These are phyloP conservation scores for Cercopithecus mona DNA, from an alignment of 2,113 vertebrate species.

Conservation along the genomic window DNA sequence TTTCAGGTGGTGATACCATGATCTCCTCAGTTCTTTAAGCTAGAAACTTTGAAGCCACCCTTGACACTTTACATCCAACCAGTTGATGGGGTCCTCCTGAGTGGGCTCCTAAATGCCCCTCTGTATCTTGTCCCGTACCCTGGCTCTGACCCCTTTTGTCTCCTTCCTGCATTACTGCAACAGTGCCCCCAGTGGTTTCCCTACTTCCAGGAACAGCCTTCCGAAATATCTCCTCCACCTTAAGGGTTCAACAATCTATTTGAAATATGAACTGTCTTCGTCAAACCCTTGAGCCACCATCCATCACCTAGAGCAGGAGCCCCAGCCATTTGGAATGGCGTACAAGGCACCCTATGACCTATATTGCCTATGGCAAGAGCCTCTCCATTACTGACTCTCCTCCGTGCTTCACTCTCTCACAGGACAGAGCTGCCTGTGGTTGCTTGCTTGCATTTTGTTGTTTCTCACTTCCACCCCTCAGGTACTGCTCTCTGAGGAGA, in stretches of 20 bases:
- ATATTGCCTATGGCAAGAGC: fast-evolving
- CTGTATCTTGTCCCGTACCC: neutral
- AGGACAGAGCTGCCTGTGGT: neutral
- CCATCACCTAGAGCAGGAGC: neutral
- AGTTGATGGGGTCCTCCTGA: neutral
- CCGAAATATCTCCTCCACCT: neutral
- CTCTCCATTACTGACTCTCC: neutral
- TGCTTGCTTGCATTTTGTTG: neutral
- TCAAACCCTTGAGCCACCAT: neutral
- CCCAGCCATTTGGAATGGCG: neutral
- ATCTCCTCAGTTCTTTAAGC: neutral
- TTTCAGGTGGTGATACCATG: neutral
- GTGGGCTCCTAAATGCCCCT: neutral
- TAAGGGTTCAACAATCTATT: neutral
- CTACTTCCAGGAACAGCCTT: neutral
- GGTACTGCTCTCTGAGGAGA: fast-evolving
- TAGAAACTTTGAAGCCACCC: neutral
- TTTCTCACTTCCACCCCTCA: neutral
- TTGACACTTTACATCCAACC: neutral
- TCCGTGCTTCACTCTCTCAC: neutral
- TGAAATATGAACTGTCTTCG: neutral
- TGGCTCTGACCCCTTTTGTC: neutral
- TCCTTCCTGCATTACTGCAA: neutral
- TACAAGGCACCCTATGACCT: neutral
- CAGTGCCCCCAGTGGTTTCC: neutral